Evolutionary conservation across 2,888 invertebrate species (phyloP), one percentile per base, ranked within the genome.

Genomic region (Lepas anatifera): DNA sequence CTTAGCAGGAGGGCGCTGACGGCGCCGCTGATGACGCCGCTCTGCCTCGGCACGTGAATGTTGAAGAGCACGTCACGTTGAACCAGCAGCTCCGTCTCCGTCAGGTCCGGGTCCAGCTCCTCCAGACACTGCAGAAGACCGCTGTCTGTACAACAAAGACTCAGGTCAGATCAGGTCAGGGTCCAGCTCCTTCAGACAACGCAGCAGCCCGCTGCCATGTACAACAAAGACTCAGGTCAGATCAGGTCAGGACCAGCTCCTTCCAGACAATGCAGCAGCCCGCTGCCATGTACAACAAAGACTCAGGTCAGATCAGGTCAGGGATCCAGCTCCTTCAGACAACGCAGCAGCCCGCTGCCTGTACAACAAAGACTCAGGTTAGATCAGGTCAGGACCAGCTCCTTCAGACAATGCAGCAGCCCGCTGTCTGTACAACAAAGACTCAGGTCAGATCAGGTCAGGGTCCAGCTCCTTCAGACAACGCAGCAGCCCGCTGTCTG

Each of bases 141-240:
- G 29, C 52, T 52, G 52, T 52, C 52, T 52, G 52, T 4, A 16
- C 3, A 11, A 52, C 27, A 41, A 10, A 41, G 16, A n/a, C n/a
- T n/a, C 41, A 41, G 41, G 41, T 41, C 41, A 41, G 41, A 74
- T 41, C 41, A 41, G 16, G 41, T 41, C 41, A n/a, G n/a, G n/a
- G n/a, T n/a, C n/a, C n/a, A n/a, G n/a, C n/a, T n/a, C n/a, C n/a
- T n/a, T n/a, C n/a, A n/a, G n/a, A n/a, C n/a, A n/a, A n/a, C n/a
- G n/a, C n/a, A n/a, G n/a, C n/a, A n/a, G n/a, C n/a, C n/a, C n/a
- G n/a, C n/a, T n/a, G n/a, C n/a, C n/a, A n/a, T n/a, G n/a, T n/a
- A n/a, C n/a, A n/a, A n/a, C n/a, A n/a, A n/a, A n/a, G n/a, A n/a
- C n/a, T 46, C 46, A 22, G 46, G 46, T 46, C 46, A 46, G 46